phyloP scores from a whole-genome alignment of 1,140 invertebrate genomes.

The Heliothis virescens region DNA sequence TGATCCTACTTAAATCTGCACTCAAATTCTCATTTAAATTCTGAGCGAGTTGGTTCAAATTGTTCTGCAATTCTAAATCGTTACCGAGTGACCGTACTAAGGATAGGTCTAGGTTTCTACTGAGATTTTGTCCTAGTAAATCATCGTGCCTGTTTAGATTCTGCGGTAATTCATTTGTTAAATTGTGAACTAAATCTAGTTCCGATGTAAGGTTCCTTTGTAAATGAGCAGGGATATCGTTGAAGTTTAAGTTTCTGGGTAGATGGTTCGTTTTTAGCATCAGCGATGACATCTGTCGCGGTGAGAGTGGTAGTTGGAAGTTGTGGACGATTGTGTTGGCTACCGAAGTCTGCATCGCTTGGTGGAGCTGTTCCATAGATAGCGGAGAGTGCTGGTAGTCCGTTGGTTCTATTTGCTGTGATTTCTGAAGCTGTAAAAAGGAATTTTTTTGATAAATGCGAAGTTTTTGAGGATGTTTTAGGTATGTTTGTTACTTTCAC shows the following conservation, averaged over 20 bases:
- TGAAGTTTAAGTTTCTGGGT: constrained; percentile 69
- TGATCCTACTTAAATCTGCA: constrained; percentile 60
- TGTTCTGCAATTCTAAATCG: constrained; percentile 75
- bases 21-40: constrained; percentile 68
- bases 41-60: constrained; percentile 56
- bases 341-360: constrained; percentile 75
- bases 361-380: constrained; percentile 80
- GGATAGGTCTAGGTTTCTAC: constrained; percentile 67
- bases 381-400: constrained; percentile 75
- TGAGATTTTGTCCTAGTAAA: constrained; percentile 60
- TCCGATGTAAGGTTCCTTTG: constrained; percentile 66
- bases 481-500: no score
- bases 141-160: constrained; percentile 68
- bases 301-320: constrained; percentile 77
- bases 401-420: constrained; percentile 66
- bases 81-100: constrained; percentile 61
- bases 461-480: no score
- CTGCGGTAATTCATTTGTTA: constrained; percentile 65
- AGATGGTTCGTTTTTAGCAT: constrained; percentile 79
- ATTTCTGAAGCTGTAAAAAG: constrained; percentile 73
- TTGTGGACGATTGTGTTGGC: constrained; percentile 71
- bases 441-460: constrained; percentile 36
- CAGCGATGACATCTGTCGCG: constrained; percentile 77
- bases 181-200: constrained; percentile 61
- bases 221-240: constrained; percentile 71